A percentile compares a stretch with the other conserved stretches of the same genome.
Conservation (phyloP, 2,797 vertebrate species). For the Crenichthys baileyi region DNA sequence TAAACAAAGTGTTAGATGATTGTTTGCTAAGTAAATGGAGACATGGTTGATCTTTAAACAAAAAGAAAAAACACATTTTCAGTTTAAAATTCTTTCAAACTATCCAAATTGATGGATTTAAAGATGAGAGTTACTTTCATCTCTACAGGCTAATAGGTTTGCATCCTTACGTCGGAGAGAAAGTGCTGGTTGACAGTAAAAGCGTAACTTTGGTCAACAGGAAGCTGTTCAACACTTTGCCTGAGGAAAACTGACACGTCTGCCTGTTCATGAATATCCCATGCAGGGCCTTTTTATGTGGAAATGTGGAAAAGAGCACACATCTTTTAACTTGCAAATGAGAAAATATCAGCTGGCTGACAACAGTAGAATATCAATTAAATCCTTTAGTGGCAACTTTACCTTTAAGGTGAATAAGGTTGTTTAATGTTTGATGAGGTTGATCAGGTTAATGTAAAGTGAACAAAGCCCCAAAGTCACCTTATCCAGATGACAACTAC, state of each 20-base stretch:
- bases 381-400: slow-evolving; percentile 42
- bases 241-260: slow-evolving; percentile 48
- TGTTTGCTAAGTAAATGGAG: neutral
- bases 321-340: slow-evolving; percentile 62
- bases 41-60: neutral
- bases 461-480: neutral
- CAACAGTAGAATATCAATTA: slow-evolving; percentile 46
- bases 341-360: slow-evolving; percentile 47
- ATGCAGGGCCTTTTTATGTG: slow-evolving; percentile 64
- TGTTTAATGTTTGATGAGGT: too few relatives aligned
- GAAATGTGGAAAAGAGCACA: slow-evolving; percentile 39
- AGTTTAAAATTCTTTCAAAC: neutral
- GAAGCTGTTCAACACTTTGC: slow-evolving; percentile 56
- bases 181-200: slow-evolving; percentile 39
- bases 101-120: too few relatives aligned
- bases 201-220: slow-evolving; percentile 63
- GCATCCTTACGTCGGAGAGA: slow-evolving; percentile 33
- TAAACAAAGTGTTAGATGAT: neutral
- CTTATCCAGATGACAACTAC: neutral
- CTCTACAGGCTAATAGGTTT: slow-evolving; percentile 25
- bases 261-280: slow-evolving; percentile 55
- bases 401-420: slow-evolving; percentile 21
- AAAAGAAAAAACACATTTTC: neutral
- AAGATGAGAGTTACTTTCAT: slow-evolving; percentile 15
- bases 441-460: too few relatives aligned